phyloP scores from a whole-genome alignment of 1,140 invertebrate species.

The Drosophila pruinosa region DNA sequence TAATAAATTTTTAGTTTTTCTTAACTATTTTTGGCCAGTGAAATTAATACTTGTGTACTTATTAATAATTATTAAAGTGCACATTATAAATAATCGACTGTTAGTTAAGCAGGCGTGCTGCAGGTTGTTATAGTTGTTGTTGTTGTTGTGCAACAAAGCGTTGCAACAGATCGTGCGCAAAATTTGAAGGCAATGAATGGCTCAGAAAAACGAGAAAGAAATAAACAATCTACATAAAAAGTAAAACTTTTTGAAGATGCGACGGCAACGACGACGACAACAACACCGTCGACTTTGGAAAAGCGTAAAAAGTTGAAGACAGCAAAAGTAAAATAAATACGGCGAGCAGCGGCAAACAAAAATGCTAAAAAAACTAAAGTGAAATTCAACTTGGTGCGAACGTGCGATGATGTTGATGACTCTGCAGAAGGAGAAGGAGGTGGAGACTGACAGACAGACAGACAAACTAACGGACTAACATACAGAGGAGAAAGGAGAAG shows the following conservation, averaged over 20 bases:
- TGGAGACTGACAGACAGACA: not conserved
- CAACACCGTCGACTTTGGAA: conserved; percentile 78
- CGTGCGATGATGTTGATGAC: conserved; percentile 36
- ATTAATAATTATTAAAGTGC: conserved; percentile 53
- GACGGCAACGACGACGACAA: conserved; percentile 36
- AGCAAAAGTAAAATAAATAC: conserved; percentile 74
- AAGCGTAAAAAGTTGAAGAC: conserved; percentile 70
- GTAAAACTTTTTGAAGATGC: conserved; percentile 62
- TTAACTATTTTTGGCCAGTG: conserved; percentile 22
- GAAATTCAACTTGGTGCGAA: conserved; percentile 48
- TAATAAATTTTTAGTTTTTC: conserved; percentile 17
- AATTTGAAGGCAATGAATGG: conserved; percentile 63
- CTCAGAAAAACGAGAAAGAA: conserved; percentile 13
- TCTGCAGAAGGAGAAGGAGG: conserved; percentile 23
- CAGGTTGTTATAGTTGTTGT: conserved; percentile 25
- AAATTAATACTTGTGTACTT: conserved; percentile 45
- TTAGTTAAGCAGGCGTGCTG: conserved; percentile 67
- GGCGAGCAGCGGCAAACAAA: conserved; percentile 18
- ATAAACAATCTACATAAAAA: conserved; percentile 62
- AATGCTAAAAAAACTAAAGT: conserved; percentile 69
- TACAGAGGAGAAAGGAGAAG: not conserved
- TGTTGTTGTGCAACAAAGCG: conserved; percentile 62
- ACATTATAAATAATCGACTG: conserved; percentile 58
- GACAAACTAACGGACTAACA: not conserved
- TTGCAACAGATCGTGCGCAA: conserved; percentile 79